Percentiles rank a stretch among this genome's conserved stretches.
Conservation (phyloP, 2,888 invertebrate genomes). For the Callimorpha dominula region DNA sequence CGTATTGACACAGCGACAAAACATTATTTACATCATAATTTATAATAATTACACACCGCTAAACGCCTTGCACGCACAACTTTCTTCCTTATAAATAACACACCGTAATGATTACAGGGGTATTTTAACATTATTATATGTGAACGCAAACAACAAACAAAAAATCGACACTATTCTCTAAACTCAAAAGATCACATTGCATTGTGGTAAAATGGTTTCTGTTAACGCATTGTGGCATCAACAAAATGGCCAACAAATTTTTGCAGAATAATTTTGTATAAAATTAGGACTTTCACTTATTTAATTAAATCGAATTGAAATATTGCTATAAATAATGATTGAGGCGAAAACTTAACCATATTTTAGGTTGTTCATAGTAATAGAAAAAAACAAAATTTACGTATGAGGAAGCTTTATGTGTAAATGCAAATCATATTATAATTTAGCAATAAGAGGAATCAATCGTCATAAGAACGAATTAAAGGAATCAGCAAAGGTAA, state of each 20-base stretch:
- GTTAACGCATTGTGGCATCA: too few species aligned
- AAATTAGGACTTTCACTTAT: too few species aligned
- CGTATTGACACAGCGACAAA: conserved; percentile 82
- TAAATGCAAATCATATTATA: too few species aligned
- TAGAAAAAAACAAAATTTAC: too few species aligned
- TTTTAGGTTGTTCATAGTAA: too few species aligned
- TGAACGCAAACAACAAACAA: background rate
- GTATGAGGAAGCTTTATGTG: too few species aligned
- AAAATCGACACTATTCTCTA: background rate
- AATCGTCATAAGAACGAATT: too few species aligned
- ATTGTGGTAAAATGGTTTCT: background rate
- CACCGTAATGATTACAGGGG: conserved; percentile 12
- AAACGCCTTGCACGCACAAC: conserved; percentile 48
- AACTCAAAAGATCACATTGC: background rate
- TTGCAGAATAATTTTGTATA: too few species aligned
- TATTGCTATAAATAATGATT: too few species aligned
- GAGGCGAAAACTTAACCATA: too few species aligned
- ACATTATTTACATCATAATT: conserved; percentile 72
- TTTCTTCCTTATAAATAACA: conserved; percentile 37
- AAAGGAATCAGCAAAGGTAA: background rate
- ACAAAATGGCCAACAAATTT: too few species aligned
- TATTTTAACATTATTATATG: background rate
- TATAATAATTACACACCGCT: conserved; percentile 53
- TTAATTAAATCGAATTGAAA: too few species aligned
- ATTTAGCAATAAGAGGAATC: background rate